These are phyloP conservation scores for Nettapus auritus DNA, from an alignment of 2,113 vertebrate genomes.

Conservation along the genomic window DNA sequence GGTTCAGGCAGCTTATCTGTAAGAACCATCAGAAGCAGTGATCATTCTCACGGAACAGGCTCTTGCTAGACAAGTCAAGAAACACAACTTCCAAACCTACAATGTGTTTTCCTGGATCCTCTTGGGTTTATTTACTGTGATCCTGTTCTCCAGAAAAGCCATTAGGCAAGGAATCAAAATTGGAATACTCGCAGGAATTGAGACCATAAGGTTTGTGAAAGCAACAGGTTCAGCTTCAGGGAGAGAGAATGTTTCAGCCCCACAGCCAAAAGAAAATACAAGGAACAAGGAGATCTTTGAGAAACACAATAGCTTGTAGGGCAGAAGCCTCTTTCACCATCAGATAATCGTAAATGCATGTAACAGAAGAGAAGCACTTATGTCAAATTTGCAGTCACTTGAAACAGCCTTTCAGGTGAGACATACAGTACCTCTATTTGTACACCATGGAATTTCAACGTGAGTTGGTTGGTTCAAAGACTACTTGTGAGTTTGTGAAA, in stretches of 20 bases:
- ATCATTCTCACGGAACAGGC: constrained; percentile 30
- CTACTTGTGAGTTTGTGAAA: background rate
- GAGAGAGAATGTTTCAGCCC: background rate
- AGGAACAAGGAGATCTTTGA: background rate
- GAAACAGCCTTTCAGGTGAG: background rate
- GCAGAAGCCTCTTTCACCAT: background rate
- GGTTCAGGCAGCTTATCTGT: constrained; percentile 68
- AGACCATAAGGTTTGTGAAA: background rate
- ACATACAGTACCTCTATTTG: background rate
- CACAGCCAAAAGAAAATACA: background rate
- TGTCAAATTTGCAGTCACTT: background rate
- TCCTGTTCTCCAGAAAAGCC: constrained; percentile 27
- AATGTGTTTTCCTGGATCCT: constrained; percentile 43
- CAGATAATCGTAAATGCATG: background rate
- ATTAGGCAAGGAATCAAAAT: background rate
- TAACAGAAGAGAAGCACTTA: background rate
- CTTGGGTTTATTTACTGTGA: background rate
- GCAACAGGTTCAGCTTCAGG: background rate
- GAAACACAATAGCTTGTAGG: background rate
- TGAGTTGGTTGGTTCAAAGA: background rate
- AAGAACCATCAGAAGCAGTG: constrained; percentile 69
- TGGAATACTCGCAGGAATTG: background rate
- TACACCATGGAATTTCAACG: background rate
- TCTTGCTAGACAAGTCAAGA: constrained; percentile 31
- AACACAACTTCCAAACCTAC: constrained; percentile 33